Percentiles rank a stretch among this genome's conserved stretches.
phyloP scores from a whole-genome alignment of 2,113 vertebrate genomes.

The Australoheros scitulus region DNA sequence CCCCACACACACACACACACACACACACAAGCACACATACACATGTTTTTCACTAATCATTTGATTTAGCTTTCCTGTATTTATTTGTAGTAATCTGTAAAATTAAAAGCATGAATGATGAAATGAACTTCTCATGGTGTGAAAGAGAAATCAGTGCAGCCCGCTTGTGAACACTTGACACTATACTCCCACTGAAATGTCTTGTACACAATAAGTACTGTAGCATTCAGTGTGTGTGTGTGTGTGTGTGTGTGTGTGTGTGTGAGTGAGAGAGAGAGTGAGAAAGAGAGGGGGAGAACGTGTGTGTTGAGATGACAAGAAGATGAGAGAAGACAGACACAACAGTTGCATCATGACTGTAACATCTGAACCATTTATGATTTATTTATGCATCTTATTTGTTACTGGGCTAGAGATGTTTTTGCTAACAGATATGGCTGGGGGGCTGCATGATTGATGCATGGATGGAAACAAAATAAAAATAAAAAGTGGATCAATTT shows the following conservation, averaged over 20 bases:
- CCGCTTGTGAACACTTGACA: slow-evolving; percentile 63
- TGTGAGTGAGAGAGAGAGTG: slow-evolving; percentile 14
- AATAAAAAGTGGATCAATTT: slow-evolving; percentile 12
- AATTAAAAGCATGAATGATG: slow-evolving; percentile 64
- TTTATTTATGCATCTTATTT: slow-evolving; percentile 75
- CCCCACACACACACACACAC: no score
- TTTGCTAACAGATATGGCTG: slow-evolving; percentile 55
- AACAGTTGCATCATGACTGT: slow-evolving; percentile 78
- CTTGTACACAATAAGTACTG: slow-evolving; percentile 48
- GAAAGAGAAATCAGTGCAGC: slow-evolving; percentile 51
- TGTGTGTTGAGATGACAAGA: slow-evolving; percentile 56
- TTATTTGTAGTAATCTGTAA: slow-evolving; percentile 57
- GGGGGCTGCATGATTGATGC: slow-evolving; percentile 13
- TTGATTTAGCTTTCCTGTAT: slow-evolving; percentile 31
- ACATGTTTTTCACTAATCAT: slow-evolving; percentile 32
- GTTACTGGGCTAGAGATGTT: slow-evolving; percentile 58
- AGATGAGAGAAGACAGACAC: slow-evolving; percentile 77
- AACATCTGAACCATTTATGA: slow-evolving; percentile 72
- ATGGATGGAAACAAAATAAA: background rate
- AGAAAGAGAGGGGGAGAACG: slow-evolving; percentile 16
- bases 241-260: slow-evolving; percentile 8
- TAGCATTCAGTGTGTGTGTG: slow-evolving; percentile 18
- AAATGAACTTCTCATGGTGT: slow-evolving; percentile 56
- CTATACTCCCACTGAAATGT: slow-evolving; percentile 64
- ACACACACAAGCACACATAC: no score